Conservation (phyloP, 2,113 vertebrate species). For the Dascyllus trimaculatus region DNA sequence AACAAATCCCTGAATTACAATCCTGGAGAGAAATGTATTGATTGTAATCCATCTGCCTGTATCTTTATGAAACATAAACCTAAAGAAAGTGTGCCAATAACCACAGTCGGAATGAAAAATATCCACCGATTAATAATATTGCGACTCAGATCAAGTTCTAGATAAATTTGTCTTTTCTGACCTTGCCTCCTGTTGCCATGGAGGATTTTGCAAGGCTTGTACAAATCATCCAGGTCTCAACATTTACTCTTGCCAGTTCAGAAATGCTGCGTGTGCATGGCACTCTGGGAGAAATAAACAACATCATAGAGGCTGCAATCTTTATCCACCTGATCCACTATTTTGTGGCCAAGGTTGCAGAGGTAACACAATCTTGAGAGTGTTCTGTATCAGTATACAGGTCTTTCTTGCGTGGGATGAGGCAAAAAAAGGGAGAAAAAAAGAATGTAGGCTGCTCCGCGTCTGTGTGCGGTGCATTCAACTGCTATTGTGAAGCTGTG, state of each 20-base stretch:
- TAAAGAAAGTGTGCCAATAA: constrained; percentile 1
- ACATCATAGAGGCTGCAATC: constrained; percentile 53
- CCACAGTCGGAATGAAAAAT: constrained; percentile 40
- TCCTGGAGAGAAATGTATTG: constrained; percentile 20
- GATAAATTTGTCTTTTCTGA: constrained; percentile 46
- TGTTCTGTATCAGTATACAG: constrained; percentile 27
- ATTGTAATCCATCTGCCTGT: constrained; percentile 43
- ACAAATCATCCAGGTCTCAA: constrained; percentile 54
- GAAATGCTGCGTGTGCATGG: constrained; percentile 59
- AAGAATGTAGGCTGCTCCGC: constrained; percentile 12
- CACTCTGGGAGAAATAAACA: constrained; percentile 61
- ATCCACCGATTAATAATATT: constrained; percentile 42
- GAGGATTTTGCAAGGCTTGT: constrained; percentile 51
- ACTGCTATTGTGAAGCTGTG: constrained; percentile 15
- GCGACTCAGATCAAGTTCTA: constrained; percentile 15
- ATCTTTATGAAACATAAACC: constrained; percentile 18
- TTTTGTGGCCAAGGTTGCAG: constrained; percentile 67
- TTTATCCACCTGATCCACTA: constrained; percentile 58
- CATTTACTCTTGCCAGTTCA: constrained; percentile 60
- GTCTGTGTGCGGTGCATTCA: constrained; percentile 24
- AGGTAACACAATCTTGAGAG: constrained; percentile 43
- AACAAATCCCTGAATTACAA: constrained; percentile 3
- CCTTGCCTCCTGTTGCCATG: constrained; percentile 51
- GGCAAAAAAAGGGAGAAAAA: not conserved
- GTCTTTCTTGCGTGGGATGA: constrained; percentile 22